phyloP scores from a whole-genome alignment of 2,113 vertebrate genomes.

The Apodemus sylvaticus region DNA sequence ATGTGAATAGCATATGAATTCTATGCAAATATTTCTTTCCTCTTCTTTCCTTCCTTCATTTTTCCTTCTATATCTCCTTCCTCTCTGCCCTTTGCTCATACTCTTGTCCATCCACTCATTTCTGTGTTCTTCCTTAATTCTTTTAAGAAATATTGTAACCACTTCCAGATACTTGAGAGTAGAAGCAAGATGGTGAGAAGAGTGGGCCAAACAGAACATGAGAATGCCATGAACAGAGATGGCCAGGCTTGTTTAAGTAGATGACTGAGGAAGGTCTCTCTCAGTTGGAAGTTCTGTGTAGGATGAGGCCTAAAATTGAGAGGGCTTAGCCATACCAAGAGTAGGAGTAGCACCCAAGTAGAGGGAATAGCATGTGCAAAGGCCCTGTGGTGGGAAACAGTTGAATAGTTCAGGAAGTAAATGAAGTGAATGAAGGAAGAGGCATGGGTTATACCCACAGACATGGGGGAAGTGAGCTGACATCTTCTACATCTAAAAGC shows the following conservation, averaged over 20 bases:
- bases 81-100: background rate
- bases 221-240: background rate
- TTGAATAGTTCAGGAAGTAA: background rate
- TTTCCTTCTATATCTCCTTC: too few species aligned
- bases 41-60: background rate
- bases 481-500: background rate
- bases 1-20: background rate
- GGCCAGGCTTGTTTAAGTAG: background rate
- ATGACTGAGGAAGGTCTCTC: background rate
- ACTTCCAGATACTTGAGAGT: background rate
- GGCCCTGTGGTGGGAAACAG: background rate
- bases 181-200: background rate
- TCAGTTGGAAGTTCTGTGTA: background rate
- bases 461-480: background rate
- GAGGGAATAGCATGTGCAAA: background rate
- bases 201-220: background rate
- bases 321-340: background rate
- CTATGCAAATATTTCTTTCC: background rate
- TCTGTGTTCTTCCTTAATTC: background rate
- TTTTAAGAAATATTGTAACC: background rate
- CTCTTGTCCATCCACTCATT: background rate
- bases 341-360: background rate
- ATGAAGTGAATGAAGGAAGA: background rate
- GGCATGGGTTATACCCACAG: background rate
- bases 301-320: background rate